A percentile compares a stretch with the other conserved stretches of the same genome.
Evolutionary conservation across 2,797 vertebrate genomes (phyloP).

Genomic region (Microchirus variegatus): DNA sequence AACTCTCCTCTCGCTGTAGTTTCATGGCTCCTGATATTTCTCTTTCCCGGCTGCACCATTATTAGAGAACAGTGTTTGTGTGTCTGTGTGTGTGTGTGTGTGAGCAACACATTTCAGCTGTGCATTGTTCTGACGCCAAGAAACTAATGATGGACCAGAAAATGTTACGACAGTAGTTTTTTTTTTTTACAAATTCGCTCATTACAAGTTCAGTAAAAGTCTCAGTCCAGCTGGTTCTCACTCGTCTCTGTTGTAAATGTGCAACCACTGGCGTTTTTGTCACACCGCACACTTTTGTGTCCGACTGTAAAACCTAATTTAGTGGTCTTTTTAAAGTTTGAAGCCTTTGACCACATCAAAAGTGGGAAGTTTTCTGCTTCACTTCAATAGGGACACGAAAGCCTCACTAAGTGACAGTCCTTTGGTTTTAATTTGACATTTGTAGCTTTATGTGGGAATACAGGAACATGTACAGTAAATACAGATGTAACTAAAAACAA

Average conservation of each 20-base stretch:
- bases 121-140: conserved; percentile 15
- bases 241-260: conserved; percentile 1
- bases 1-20: background rate
- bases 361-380: background rate
- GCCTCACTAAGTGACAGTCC: background rate
- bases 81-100: background rate
- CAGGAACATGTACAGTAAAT: background rate
- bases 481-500: too few species aligned
- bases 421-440: background rate
- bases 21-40: conserved; percentile 12
- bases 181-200: conserved; percentile 13
- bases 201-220: conserved; percentile 1
- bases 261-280: background rate
- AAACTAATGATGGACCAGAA: conserved; percentile 5
- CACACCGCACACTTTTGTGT: conserved; percentile 4
- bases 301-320: background rate
- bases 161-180: background rate
- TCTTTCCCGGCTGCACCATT: background rate
- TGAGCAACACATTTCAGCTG: conserved; percentile 16
- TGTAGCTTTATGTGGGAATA: background rate
- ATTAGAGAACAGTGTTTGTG: conserved; percentile 1
- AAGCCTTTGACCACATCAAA: background rate
- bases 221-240: conserved; percentile 12
- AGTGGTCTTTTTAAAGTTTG: background rate
- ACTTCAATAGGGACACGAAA: too few species aligned